phyloP scores from a whole-genome alignment of 2,797 vertebrate species.

The Muscicapa striata region DNA sequence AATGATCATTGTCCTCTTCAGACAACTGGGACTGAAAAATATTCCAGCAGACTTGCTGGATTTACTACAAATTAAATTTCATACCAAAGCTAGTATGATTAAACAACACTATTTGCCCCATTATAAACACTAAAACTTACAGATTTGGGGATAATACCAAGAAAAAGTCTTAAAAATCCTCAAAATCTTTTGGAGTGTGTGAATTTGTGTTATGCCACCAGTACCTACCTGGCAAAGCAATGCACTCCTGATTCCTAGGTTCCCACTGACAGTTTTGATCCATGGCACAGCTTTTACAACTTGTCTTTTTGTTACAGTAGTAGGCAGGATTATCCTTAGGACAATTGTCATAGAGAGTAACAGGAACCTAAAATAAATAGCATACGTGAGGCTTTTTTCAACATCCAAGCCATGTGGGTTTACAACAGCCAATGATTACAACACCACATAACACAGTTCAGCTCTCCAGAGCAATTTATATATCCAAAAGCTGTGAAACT shows the following conservation, averaged over 20 bases:
- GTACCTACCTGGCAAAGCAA: conserved; percentile 87
- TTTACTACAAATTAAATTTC: neutral
- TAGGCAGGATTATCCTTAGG: conserved; percentile 92
- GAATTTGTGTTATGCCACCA: neutral
- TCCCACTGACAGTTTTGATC: conserved; percentile 99
- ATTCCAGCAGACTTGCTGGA: neutral
- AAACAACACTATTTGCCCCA: neutral
- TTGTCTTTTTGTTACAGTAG: conserved; percentile 96
- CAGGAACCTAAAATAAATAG: conserved; percentile 79
- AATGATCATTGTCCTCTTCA: neutral
- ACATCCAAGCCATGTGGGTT: neutral
- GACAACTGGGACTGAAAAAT: neutral
- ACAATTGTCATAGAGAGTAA: conserved; percentile 83
- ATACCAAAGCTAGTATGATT: neutral
- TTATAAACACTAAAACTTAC: neutral
- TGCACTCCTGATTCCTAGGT: conserved; percentile 93
- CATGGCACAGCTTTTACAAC: conserved; percentile 95
- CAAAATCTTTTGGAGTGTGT: neutral
- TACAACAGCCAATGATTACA: neutral
- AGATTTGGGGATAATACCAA: neutral
- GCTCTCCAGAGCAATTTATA: neutral
- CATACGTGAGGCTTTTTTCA: neutral
- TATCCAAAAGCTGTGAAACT: neutral
- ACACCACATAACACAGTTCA: neutral
- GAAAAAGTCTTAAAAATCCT: fast-evolving